Base-by-base conservation (phyloP, 2,888 invertebrate genomes). In the Palloptera scutellata region DNA sequence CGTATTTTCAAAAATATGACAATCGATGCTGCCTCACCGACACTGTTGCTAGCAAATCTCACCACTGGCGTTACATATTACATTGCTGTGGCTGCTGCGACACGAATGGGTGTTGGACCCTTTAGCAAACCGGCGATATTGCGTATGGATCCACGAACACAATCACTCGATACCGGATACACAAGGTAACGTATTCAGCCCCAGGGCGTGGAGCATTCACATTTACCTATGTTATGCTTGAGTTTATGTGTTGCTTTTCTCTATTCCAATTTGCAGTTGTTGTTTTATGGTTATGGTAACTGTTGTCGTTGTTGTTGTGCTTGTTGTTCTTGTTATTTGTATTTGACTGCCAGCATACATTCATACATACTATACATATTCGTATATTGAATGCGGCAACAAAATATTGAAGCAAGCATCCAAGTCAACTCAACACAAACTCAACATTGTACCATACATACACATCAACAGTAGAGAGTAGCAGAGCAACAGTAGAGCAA, bases 21-120 rank as follows among this genome's bases (percentile, higher is more conserved):
- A 70, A 91, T 92, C 64, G 91, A 91, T 80, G 89, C 90, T 77
- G 87, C 88, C 55, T 91, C 91, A 11, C 89, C 89, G 53, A 91
- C 91, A 60, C 88, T 94, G 42, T 88, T 93, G 67, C 87, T 96
- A 81, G 91, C 91, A 70, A 94, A 95, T 86, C 88, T 97, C 77
- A 91, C 91, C 68, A 89, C 91, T 48, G 93, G 93, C 77, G 90
- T 93, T 77, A 90, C 92, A 69, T 97, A 96, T 86, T 91, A 90
- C 63, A 91, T 96, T 30, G 90, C 91, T 83, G 91, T 95, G 63
- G 94, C 95, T 41, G 96, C 96, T 11, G 89, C 90, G 77, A 97
- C 93, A 12, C 88, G 89, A 72, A 90, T 91, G 65, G 96, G 96
- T 17, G 84, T 91, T 41, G 96, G 96, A 3, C 93, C 93, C 57